A percentile compares a stretch with the other conserved stretches of the same genome.
Evolutionary conservation across 2,113 vertebrate genomes (phyloP).

Genomic region (Dasyurus viverrinus): DNA sequence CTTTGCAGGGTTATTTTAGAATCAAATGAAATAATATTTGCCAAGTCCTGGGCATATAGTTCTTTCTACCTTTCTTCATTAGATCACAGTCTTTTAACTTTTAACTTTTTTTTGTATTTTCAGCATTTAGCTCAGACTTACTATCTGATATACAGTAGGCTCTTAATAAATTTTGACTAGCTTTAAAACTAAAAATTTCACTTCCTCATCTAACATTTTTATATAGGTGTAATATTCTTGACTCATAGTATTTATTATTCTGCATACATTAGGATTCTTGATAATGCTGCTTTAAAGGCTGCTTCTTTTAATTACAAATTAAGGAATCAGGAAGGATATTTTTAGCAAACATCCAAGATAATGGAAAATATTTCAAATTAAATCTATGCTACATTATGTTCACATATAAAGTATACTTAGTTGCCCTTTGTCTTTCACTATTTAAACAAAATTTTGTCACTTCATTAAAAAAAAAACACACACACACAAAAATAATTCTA

Average conservation of each 20-base stretch:
- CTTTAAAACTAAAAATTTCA: background rate
- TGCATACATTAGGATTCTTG: background rate
- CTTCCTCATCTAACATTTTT: background rate
- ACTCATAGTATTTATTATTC: constrained; percentile 6
- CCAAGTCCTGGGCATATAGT: background rate
- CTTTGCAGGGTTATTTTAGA: background rate
- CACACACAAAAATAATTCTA: background rate
- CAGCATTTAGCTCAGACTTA: background rate
- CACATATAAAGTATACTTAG: constrained; percentile 27
- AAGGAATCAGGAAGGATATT: constrained; percentile 13
- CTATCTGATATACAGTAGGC: background rate
- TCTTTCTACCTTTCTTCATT: background rate
- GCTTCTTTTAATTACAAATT: constrained; percentile 38
- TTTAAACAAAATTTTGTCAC: constrained; percentile 16
- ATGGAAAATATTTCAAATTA: constrained; percentile 40
- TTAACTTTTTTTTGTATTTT: background rate
- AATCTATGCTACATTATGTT: constrained; percentile 5
- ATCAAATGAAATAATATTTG: background rate
- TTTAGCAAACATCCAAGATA: constrained; percentile 12
- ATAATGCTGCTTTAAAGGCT: background rate
- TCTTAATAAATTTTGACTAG: background rate
- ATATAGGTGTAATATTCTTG: background rate
- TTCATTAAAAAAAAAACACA: background rate
- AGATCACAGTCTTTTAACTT: background rate
- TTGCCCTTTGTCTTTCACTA: constrained; percentile 29